Conservation (phyloP, 2,797 vertebrate species). For the Moxostoma hubbsi region DNA sequence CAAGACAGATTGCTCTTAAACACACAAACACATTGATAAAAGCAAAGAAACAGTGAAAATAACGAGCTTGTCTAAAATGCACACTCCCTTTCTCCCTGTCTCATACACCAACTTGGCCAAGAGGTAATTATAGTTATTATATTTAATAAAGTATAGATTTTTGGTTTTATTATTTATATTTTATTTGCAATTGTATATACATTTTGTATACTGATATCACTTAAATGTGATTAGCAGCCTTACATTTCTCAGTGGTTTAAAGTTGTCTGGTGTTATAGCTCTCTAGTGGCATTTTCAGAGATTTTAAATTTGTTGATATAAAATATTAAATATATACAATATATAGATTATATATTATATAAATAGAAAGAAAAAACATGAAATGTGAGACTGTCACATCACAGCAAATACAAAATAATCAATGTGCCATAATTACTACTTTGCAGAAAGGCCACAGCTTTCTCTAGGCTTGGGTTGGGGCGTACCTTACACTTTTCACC, state of each 20-base stretch:
- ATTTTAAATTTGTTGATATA: too few relatives aligned
- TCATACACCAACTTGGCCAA: background rate
- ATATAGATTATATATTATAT: too few relatives aligned
- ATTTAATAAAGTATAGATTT: too few relatives aligned
- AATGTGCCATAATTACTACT: constrained; percentile 45
- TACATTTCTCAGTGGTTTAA: too few relatives aligned
- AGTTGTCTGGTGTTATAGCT: too few relatives aligned
- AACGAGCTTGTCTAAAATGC: constrained; percentile 4
- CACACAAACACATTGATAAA: background rate
- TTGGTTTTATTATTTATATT: too few relatives aligned
- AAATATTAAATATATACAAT: too few relatives aligned
- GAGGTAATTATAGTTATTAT: too few relatives aligned
- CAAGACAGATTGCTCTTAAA: constrained; percentile 20
- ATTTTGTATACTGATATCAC: too few relatives aligned
- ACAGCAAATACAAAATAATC: constrained; percentile 53
- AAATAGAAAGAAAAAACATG: constrained; percentile 1
- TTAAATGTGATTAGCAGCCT: too few relatives aligned
- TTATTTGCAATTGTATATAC: too few relatives aligned
- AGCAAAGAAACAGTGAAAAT: constrained; percentile 19
- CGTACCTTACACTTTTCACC: background rate
- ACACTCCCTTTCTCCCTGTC: background rate
- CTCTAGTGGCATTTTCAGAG: too few relatives aligned
- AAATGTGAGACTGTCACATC: constrained; percentile 61
- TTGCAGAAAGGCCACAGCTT: constrained; percentile 42
- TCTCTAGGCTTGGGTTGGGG: constrained; percentile 21